These are phyloP conservation scores for Rallus limicola DNA, from an alignment of 2,113 vertebrate species.

Conservation along the genomic window DNA sequence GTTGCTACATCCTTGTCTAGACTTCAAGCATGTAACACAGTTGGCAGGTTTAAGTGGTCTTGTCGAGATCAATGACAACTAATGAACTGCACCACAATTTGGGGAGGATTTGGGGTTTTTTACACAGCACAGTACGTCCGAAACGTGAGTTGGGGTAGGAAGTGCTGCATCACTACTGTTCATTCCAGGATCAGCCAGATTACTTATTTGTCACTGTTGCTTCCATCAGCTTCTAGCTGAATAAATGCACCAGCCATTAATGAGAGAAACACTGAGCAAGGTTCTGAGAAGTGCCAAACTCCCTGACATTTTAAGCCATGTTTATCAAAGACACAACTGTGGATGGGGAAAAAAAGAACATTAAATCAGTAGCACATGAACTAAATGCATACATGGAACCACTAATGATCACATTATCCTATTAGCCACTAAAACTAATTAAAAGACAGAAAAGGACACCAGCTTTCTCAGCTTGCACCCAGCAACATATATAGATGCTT, in stretches of 20 bases:
- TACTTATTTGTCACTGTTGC: background rate
- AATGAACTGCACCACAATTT: background rate
- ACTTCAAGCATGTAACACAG: constrained; percentile 2
- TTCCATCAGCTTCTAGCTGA: background rate
- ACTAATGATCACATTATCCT: fast-evolving
- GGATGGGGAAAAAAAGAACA: background rate
- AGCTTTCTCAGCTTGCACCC: background rate
- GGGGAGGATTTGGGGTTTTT: background rate
- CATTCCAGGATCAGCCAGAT: background rate
- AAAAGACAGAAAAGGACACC: background rate
- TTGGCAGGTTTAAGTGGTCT: constrained; percentile 21
- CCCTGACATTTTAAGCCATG: background rate
- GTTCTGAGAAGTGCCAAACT: background rate
- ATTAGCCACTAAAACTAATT: background rate
- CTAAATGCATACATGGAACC: background rate
- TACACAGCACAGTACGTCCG: background rate
- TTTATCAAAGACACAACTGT: background rate
- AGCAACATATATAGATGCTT: background rate
- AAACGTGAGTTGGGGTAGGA: background rate
- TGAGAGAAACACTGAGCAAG: background rate
- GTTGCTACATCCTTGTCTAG: constrained; percentile 39
- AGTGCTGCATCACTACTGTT: background rate
- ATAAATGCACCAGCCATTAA: background rate
- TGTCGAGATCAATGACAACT: background rate
- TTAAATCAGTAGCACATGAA: background rate